Base-by-base conservation (phyloP, 1,140 invertebrate species). In the Spodoptera frugiperda region DNA sequence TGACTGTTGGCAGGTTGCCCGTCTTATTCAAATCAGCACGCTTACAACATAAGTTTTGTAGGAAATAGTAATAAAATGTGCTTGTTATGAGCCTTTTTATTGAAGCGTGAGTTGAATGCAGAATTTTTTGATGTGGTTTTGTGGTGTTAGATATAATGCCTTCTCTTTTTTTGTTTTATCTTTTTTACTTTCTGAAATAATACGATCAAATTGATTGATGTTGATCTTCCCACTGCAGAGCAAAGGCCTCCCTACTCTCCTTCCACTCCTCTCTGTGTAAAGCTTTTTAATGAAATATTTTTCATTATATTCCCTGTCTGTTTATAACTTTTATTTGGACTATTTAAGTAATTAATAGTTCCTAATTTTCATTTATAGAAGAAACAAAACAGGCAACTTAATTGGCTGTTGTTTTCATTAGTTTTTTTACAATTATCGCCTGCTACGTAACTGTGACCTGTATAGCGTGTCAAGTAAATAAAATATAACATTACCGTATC, bases 1-100 rank as follows among this genome's bases (percentile, higher is more conserved):
- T n/a, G 9, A 6, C 3, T 11, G 30, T 19, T 71, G 68, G 68
- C 68, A 55, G 21, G 12, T 14, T 71, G 75, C 75, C 74, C 53
- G 53, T 57, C 49, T 30, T 44, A 48, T 76, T 68, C 65, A 57
- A 76, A 76, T 44, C 59, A 63, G 33, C 15, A 63, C 59, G 59
- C 33, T 63, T 63, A 63, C 59, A 63, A 63, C 59, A 63, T 63
- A 63, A 63, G 59, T 63, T 63, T 63, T 44, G 59, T 15, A 44
- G 71, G 54, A 61, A 74, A 74, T 61, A 63, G n/a, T 48, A 63
- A 75, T 65, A 75, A 63, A 63, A 74, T 51, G 67, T 54, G 30
- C 48, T 53, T 53, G 67, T 71, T 54, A 63, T 63, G 15, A 17
- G 59, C 15, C 30, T 63, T 63, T 63, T 44, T 63, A 44, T 17